Evolutionary conservation across 1,140 invertebrate species (phyloP), one percentile per base, ranked within the genome.

Genomic region (Orchesella cincta): DNA sequence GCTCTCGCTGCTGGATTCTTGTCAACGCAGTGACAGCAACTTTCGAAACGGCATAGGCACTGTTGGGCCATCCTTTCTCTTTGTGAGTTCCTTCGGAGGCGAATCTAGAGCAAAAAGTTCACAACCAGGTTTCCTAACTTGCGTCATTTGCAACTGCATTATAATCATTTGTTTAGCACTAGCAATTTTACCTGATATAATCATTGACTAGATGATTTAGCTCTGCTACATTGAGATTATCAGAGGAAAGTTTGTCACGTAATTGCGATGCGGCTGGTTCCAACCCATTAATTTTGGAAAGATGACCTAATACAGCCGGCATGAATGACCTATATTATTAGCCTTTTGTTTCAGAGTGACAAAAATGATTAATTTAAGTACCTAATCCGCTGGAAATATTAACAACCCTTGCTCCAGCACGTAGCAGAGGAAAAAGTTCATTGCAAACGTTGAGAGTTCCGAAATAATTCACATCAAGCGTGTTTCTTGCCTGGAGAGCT

Each of bases 321-420:
- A 18, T 12, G 5, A 64, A 64, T 23, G 57, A 64, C 14, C 28
- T 64, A 64, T 23, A 5, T 12, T 12, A 64, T 64, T 46, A 46
- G 8, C 8, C 20, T 46, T 20, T 12, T 29, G 23, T 23, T 8
- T 23, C 23, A 26, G 57, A 8, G 28, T n/a, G 12, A 29, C 34
- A 83, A 75, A 33, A 18, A 51, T 8, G 46, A 67, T 46, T 83
- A 70, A 73, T 36, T 64, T 39, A 74, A 16, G 20, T 70, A 79
- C 92, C 92, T 5, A 79, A 81, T 31, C 88, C 88, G 85, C 92
- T 93, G 0, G 92, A 93, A 0, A 94, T 75, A 85, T 93, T 92
- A 0, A 93, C 90, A 28, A 94, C 91, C 84, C 90, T 88, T 5
- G 90, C 92, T 81, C 91, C 89, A 52, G 89, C 84, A 46, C 87